These are phyloP conservation scores for Helicoverpa zea DNA, from an alignment of 1,140 invertebrate genomes.

Conservation along the genomic window DNA sequence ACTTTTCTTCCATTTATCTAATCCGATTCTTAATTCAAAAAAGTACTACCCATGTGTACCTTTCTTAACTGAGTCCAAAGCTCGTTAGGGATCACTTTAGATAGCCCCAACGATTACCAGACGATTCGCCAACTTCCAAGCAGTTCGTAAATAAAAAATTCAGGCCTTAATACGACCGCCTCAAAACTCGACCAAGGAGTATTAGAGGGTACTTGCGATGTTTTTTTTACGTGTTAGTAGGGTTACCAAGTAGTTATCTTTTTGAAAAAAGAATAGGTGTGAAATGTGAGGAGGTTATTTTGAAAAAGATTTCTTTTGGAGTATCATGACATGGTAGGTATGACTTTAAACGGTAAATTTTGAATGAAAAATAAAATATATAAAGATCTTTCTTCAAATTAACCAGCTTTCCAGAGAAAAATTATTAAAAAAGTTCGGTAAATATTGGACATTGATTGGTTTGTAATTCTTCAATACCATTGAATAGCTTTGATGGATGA, in stretches of 20 bases:
- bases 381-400: too few relatives aligned
- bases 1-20: background rate
- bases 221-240: constrained; percentile 44
- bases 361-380: too few relatives aligned
- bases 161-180: constrained; percentile 29
- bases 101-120: constrained; percentile 50
- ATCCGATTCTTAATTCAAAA: background rate
- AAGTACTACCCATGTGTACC: constrained; percentile 12
- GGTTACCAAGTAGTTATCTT: constrained; percentile 2
- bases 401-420: too few relatives aligned
- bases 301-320: background rate
- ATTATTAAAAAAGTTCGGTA: too few relatives aligned
- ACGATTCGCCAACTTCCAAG: constrained; percentile 43
- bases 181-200: constrained; percentile 25
- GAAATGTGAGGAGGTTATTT: background rate
- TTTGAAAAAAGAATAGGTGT: background rate
- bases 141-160: constrained; percentile 47
- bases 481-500: too few relatives aligned
- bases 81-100: constrained; percentile 52
- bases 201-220: constrained; percentile 32
- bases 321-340: too few relatives aligned
- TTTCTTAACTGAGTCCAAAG: constrained; percentile 40
- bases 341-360: too few relatives aligned
- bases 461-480: too few relatives aligned
- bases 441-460: too few relatives aligned